Evolutionary conservation across 2,113 vertebrate species (phyloP).

Genomic region (Salminus brasiliensis): DNA sequence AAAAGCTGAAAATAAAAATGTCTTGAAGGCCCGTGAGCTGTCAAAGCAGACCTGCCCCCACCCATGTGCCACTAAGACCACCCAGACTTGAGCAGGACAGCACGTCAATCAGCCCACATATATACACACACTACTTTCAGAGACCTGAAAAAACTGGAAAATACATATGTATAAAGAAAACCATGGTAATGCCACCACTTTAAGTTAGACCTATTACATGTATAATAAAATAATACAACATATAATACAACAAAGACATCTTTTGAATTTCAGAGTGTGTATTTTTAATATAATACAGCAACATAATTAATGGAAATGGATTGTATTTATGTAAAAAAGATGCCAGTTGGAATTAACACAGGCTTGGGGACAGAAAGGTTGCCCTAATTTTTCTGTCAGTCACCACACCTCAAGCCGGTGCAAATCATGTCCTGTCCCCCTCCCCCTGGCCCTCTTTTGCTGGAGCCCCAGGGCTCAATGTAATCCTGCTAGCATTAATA

Average conservation of each 20-base stretch:
- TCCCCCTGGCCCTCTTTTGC: conserved; percentile 18
- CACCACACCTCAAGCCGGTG: conserved; percentile 65
- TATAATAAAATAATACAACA: too few relatives aligned
- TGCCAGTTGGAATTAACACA: conserved; percentile 66
- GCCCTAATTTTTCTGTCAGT: conserved; percentile 71
- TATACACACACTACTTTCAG: conserved; percentile 11
- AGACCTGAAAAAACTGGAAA: conserved; percentile 11
- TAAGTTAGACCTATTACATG: background rate
- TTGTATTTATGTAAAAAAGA: conserved; percentile 60
- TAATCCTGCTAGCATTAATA: conserved; percentile 61
- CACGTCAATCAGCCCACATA: conserved; percentile 68
- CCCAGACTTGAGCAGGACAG: conserved; percentile 62
- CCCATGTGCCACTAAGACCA: conserved; percentile 61
- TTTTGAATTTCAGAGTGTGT: too few relatives aligned
- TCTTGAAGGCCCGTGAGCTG: conserved; percentile 36
- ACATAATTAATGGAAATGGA: too few relatives aligned
- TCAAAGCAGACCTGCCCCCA: conserved; percentile 40
- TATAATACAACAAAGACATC: too few relatives aligned
- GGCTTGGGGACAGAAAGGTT: conserved; percentile 65
- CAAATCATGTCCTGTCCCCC: conserved; percentile 53
- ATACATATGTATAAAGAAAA: background rate
- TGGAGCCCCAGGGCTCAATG: conserved; percentile 42
- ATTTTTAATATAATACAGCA: too few relatives aligned
- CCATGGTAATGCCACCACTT: background rate
- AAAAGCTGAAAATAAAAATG: conserved; percentile 47